A percentile compares a stretch with the other conserved stretches of the same genome.
Evolutionary conservation across 92 coral and sea anemone genomes (phyloP).

Genomic region (Heliopora coerulea): DNA sequence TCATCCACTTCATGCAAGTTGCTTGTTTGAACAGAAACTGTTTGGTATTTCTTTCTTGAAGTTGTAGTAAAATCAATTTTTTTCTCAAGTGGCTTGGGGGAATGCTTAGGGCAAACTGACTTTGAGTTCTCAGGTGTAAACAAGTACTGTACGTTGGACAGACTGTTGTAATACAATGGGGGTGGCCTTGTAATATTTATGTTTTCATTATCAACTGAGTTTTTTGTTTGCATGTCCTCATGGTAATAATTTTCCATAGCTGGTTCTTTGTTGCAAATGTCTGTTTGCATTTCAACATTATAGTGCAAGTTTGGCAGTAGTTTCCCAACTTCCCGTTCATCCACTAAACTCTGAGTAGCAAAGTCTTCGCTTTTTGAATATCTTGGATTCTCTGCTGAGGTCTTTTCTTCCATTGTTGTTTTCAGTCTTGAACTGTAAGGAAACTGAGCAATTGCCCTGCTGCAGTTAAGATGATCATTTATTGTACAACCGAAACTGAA

Average conservation of each 20-base stretch:
- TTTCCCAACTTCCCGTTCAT: neutral
- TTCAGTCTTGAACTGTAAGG: slow-evolving; percentile 14
- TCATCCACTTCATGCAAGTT: neutral
- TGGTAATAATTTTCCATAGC: neutral
- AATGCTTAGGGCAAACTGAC: neutral
- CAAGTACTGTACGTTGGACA: slow-evolving; percentile 31
- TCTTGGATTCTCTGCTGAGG: neutral
- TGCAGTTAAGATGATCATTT: slow-evolving; percentile 69
- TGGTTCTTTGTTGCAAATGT: neutral
- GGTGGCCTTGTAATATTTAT: slow-evolving; percentile 90
- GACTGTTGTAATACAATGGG: slow-evolving; percentile 75
- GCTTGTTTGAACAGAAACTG: slow-evolving; percentile 75
- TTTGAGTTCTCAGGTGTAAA: neutral
- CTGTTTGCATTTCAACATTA: slow-evolving; percentile 31
- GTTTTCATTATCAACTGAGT: slow-evolving; percentile 44
- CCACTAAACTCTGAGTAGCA: neutral
- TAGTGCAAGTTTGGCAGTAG: neutral
- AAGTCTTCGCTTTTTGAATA: neutral
- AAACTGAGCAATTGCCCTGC: slow-evolving; percentile 45
- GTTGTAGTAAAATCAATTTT: neutral
- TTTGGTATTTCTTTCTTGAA: neutral
- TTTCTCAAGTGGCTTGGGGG: neutral
- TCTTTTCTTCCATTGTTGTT: slow-evolving; percentile 3
- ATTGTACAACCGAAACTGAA: slow-evolving; percentile 90
- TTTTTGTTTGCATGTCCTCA: slow-evolving; percentile 34